These are phyloP conservation scores for Megaptera novaeangliae DNA, from an alignment of 2,113 vertebrate genomes.

Conservation along the genomic window DNA sequence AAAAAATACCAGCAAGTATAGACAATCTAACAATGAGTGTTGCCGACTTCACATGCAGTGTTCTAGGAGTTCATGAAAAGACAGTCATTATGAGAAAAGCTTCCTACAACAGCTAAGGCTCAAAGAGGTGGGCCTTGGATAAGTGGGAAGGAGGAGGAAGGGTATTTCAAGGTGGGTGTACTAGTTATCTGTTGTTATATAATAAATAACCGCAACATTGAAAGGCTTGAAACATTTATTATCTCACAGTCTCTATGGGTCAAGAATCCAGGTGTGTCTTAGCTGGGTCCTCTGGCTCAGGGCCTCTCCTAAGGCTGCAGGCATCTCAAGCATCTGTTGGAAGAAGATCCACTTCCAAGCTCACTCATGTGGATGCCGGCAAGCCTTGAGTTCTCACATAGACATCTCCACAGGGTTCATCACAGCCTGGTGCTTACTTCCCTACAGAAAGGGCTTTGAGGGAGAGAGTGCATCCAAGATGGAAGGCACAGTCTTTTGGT, in stretches of 20 bases:
- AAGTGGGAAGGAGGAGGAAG: not conserved
- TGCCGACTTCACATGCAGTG: not conserved
- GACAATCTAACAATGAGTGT: not conserved
- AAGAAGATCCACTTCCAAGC: not conserved
- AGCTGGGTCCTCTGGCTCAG: not conserved
- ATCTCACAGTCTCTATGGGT: not conserved
- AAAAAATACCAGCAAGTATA: not conserved
- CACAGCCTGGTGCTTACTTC: not conserved
- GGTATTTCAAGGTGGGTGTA: not conserved
- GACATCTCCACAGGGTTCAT: not conserved
- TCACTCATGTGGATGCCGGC: not conserved
- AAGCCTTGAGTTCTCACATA: rapidly evolving
- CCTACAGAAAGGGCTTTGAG: not conserved
- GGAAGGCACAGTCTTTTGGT: not conserved
- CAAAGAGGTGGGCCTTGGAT: not conserved
- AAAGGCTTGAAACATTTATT: not conserved
- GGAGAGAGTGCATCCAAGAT: not conserved
- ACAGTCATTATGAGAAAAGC: not conserved
- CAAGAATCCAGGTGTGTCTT: not conserved
- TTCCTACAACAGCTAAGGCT: not conserved
- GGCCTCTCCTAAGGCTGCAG: not conserved
- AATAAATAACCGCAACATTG: not conserved
- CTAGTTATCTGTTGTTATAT: not conserved
- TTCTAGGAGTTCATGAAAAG: not conserved
- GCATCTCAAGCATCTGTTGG: not conserved